A percentile compares a stretch with the other conserved stretches of the same genome.
phyloP scores from a whole-genome alignment of 2,113 vertebrate genomes.

The Actenoides lindsayi region DNA sequence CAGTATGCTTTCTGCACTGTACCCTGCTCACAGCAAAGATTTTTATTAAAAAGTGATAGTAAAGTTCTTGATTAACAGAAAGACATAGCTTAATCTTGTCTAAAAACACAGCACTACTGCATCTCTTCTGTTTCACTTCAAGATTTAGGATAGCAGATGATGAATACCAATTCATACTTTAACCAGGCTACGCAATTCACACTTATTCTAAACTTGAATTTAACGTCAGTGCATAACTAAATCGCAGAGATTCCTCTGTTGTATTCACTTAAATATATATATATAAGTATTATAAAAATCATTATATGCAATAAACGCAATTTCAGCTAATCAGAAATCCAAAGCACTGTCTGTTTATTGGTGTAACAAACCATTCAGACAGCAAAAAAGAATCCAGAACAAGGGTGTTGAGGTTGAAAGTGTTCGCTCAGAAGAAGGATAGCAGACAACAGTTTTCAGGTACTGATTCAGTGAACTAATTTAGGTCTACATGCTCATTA shows the following conservation, averaged over 20 bases:
- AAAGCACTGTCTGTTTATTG: not conserved
- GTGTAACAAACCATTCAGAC: not conserved
- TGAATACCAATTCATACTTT: slow-evolving; percentile 2
- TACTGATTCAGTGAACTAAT: not conserved
- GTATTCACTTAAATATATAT: not conserved
- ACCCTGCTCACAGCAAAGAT: not conserved
- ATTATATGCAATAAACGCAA: not conserved
- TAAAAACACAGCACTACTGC: not conserved
- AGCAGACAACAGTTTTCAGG: not conserved
- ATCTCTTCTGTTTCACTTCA: not conserved
- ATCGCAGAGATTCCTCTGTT: not conserved
- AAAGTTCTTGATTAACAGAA: slow-evolving; percentile 9
- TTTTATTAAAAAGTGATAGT: not conserved
- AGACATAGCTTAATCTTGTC: not conserved
- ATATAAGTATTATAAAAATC: not conserved
- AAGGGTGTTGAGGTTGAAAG: not conserved
- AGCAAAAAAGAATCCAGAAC: not conserved
- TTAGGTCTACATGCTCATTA: not conserved
- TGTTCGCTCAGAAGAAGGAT: not conserved
- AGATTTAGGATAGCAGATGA: not conserved
- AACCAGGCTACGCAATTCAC: not conserved
- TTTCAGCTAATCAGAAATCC: not conserved
- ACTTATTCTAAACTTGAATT: not conserved
- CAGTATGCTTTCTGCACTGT: not conserved
- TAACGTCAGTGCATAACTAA: not conserved